Base-by-base conservation (phyloP, 2,797 vertebrate species). In the Sebastes oblongus region DNA sequence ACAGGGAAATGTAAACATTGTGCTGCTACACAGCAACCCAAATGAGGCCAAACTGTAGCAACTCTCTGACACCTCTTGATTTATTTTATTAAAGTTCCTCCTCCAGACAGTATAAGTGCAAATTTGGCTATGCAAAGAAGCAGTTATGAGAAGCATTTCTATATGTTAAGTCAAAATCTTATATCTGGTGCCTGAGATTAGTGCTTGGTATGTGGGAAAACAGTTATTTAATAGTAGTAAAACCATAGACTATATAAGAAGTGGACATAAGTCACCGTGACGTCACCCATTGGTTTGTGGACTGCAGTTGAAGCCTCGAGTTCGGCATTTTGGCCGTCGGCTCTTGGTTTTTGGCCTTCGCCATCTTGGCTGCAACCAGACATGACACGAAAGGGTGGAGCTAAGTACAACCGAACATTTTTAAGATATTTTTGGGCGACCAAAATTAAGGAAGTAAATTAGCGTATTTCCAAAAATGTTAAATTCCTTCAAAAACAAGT, bases 1-100 rank as follows among this genome's bases (percentile, higher is more conserved):
- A 66, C 20, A 25, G 24, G 20, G 14, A 34, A 42, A 59, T 36
- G 72, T 72, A 75, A 81, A 85, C 18, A 78, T 7, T 14, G 50
- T 54, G 52, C 62, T 75, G 68, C 74, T 62, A 52, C 75, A 60
- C 27, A 34, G 61, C 36, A 42, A 42, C 1, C 25, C 29, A 56
- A 34, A 72, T 65, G 30, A 65, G 71, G 34, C 22, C 58, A 25
- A 56, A 56, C 29, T 58, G 42, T 32, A 22, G 18, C 25, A 34
- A 36, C 18, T 36, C 18, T 36, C 59, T 36, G 32, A 29, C 34
- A 67, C 16, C 16, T 13, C 46, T 59, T 25, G 1, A 22, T 66
- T 52, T 52, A 54, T 58, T 58, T 25, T 70, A 78, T 72, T 32
- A 72, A 72, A 66, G 46, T 42, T 78, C 22, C 5, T 67, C 29